Percentiles rank a stretch among this genome's conserved stretches.
Conservation (phyloP, 1,140 invertebrate genomes). For the Bombus sylvicola region DNA sequence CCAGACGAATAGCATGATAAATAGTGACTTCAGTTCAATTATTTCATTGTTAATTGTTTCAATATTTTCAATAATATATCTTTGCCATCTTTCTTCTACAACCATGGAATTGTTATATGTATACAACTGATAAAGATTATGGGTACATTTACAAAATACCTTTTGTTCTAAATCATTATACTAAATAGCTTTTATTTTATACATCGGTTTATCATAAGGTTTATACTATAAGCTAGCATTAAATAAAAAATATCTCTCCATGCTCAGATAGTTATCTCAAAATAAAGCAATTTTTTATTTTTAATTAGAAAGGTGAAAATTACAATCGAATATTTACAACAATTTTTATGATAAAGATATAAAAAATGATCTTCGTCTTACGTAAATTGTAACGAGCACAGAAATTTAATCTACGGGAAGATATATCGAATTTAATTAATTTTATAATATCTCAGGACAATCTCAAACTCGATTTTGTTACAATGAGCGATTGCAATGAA, state of each 20-base stretch:
- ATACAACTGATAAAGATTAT: too few species aligned
- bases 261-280: too few species aligned
- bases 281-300: too few species aligned
- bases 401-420: too few species aligned
- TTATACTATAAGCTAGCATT: background rate
- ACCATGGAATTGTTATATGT: too few species aligned
- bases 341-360: background rate
- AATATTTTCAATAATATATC: background rate
- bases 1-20: background rate
- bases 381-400: too few species aligned
- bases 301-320: background rate
- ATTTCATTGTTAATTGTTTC: background rate
- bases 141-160: background rate
- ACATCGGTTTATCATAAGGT: background rate
- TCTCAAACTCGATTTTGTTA: too few species aligned
- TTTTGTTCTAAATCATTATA: background rate
- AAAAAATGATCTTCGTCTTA: background rate
- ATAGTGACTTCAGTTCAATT: background rate
- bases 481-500: too few species aligned
- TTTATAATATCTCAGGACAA: too few species aligned
- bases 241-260: background rate
- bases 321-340: background rate
- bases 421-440: too few species aligned
- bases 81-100: background rate
- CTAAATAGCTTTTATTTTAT: background rate